phyloP scores from a whole-genome alignment of 2,888 invertebrate species.

The Drosophila demipolita region DNA sequence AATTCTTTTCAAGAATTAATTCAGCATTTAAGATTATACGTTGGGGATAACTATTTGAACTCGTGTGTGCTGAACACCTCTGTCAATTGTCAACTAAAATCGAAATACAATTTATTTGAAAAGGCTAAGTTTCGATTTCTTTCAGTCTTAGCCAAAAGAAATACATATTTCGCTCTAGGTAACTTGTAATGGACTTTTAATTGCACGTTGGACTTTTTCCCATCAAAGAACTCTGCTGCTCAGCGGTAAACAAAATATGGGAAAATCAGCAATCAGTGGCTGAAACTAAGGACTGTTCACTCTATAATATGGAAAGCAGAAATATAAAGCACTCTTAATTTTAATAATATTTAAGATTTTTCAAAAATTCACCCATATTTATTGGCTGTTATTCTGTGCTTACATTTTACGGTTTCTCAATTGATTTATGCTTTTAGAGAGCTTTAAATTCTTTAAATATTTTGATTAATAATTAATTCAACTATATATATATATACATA shows the following conservation, averaged over 20 bases:
- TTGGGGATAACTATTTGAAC: neutral
- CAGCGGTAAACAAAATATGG: neutral
- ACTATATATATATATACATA: too few relatives aligned
- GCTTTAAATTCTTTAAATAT: neutral
- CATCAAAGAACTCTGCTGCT: neutral
- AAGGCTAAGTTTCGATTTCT: neutral
- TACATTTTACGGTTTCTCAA: neutral
- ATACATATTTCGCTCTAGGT: constrained; percentile 1
- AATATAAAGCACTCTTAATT: neutral
- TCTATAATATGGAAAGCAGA: neutral
- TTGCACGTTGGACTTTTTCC: constrained; percentile 14
- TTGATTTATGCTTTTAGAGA: neutral
- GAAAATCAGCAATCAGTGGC: neutral
- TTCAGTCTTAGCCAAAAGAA: neutral
- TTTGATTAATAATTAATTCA: neutral
- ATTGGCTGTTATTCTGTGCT: neutral
- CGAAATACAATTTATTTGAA: constrained; percentile 9
- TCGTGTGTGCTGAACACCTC: neutral
- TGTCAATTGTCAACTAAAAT: constrained; percentile 36
- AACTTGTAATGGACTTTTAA: constrained; percentile 48
- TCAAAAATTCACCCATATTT: neutral
- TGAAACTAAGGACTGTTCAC: neutral
- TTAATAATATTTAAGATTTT: neutral
- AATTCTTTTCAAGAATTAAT: neutral
- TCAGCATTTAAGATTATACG: too few relatives aligned